A percentile compares a stretch with the other conserved stretches of the same genome.
Evolutionary conservation across 2,797 vertebrate genomes (phyloP).

Genomic region (Periparus ater): DNA sequence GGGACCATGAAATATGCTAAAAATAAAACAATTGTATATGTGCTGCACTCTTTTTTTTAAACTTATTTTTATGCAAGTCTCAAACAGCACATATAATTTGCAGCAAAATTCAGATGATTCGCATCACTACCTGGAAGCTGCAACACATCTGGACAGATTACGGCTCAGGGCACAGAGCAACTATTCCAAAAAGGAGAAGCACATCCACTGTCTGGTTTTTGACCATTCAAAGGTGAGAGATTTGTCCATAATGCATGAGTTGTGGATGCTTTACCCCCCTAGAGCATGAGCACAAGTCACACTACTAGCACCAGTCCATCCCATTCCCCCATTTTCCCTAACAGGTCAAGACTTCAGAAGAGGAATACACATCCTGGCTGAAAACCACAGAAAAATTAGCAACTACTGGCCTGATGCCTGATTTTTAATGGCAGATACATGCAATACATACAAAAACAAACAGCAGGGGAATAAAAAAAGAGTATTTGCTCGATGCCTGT

Average conservation of each 20-base stretch:
- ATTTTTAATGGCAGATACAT: neutral
- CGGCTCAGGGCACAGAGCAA: neutral
- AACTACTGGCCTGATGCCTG: neutral
- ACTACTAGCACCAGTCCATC: neutral
- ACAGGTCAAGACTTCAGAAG: neutral
- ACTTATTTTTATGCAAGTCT: neutral
- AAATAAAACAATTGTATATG: neutral
- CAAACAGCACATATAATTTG: neutral
- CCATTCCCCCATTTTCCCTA: neutral
- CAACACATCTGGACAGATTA: neutral
- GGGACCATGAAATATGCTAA: neutral
- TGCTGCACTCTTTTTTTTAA: neutral
- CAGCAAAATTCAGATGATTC: neutral
- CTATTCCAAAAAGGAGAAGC: neutral
- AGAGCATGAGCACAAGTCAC: neutral
- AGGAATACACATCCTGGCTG: neutral
- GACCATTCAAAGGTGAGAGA: neutral
- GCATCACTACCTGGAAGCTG: neutral
- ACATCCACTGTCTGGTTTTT: neutral
- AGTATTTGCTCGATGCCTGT: neutral
- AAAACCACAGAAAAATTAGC: neutral
- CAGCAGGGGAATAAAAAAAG: neutral
- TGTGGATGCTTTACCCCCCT: accelerated
- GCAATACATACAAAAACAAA: neutral
- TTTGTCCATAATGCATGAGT: neutral